Percentiles rank a stretch among this genome's conserved stretches.
Evolutionary conservation across 2,113 vertebrate species (phyloP).

Genomic region (Prionailurus bengalensis): DNA sequence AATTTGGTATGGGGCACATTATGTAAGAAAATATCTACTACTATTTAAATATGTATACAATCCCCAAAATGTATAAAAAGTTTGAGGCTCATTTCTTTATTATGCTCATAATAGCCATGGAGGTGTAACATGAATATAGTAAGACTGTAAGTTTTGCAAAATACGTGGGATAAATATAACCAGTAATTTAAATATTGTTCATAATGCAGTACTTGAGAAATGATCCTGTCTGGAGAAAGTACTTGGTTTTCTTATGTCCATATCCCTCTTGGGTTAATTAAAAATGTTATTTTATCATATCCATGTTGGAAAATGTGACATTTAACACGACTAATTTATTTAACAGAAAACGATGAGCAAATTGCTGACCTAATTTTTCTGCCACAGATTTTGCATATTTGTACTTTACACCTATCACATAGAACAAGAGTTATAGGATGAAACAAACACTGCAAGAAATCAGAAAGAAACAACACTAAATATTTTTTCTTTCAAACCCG

Average conservation of each 20-base stretch:
- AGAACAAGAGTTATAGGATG: background rate
- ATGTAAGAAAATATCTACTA: slow-evolving; percentile 22
- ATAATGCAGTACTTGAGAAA: slow-evolving; percentile 74
- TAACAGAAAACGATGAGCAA: slow-evolving; percentile 49
- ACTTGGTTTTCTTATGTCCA: slow-evolving; percentile 61
- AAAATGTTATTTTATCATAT: slow-evolving; percentile 65
- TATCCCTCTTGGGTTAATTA: slow-evolving; percentile 73
- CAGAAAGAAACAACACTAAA: background rate
- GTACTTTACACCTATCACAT: background rate
- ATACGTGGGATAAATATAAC: slow-evolving; percentile 69
- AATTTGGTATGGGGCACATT: background rate
- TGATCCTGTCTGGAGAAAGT: slow-evolving; percentile 78
- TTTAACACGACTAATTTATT: slow-evolving; percentile 52
- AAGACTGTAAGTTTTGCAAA: slow-evolving; percentile 55
- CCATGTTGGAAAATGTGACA: slow-evolving; percentile 67
- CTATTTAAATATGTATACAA: background rate
- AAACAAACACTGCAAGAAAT: slow-evolving; percentile 26
- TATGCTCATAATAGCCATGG: slow-evolving; percentile 45
- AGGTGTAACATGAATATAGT: slow-evolving; percentile 58
- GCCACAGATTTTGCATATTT: slow-evolving; percentile 21
- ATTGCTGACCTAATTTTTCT: slow-evolving; percentile 57
- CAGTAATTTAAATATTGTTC: slow-evolving; percentile 82
- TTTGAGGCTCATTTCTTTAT: slow-evolving; percentile 42
- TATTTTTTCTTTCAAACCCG: background rate
- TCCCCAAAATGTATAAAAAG: background rate